Evolutionary conservation across 92 coral and sea anemone species (phyloP).

Genomic region (Zoanthus sansibaricus): DNA sequence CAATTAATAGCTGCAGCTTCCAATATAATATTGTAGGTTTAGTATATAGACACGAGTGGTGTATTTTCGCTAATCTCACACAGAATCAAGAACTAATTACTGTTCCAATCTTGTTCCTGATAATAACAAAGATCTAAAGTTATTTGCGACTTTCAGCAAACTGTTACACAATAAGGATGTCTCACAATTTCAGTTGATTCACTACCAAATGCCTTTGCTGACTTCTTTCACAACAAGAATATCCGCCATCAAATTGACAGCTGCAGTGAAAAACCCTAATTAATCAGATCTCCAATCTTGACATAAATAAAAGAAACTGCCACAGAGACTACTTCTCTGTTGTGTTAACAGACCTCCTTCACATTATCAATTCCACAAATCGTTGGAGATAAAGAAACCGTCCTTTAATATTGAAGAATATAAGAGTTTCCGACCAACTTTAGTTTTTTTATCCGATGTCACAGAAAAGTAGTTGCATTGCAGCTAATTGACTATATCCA

Average conservation of each 20-base stretch:
- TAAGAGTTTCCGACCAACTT: too few relatives aligned
- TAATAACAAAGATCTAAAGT: conserved; percentile 12
- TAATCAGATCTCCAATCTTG: not conserved
- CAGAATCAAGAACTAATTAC: conserved; percentile 8
- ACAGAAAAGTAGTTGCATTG: too few relatives aligned
- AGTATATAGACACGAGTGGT: too few relatives aligned
- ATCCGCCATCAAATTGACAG: not conserved
- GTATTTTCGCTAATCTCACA: not conserved
- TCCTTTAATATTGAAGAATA: too few relatives aligned
- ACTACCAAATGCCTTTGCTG: conserved; percentile 22
- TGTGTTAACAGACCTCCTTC: not conserved
- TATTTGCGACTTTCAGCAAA: conserved; percentile 13
- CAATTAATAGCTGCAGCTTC: too few relatives aligned
- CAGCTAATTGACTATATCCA: too few relatives aligned
- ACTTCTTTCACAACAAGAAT: conserved; percentile 14
- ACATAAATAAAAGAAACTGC: not conserved
- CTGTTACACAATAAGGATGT: conserved; percentile 4
- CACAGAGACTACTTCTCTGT: not conserved
- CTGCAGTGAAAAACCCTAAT: not conserved
- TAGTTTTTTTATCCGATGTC: too few relatives aligned
- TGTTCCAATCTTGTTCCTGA: conserved; percentile 15
- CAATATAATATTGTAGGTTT: too few relatives aligned
- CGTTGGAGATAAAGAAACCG: not conserved
- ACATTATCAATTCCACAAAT: not conserved
- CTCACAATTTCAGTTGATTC: conserved; percentile 12